phyloP scores from a whole-genome alignment of 2,888 invertebrate genomes.

The Leptura quadrifasciata region DNA sequence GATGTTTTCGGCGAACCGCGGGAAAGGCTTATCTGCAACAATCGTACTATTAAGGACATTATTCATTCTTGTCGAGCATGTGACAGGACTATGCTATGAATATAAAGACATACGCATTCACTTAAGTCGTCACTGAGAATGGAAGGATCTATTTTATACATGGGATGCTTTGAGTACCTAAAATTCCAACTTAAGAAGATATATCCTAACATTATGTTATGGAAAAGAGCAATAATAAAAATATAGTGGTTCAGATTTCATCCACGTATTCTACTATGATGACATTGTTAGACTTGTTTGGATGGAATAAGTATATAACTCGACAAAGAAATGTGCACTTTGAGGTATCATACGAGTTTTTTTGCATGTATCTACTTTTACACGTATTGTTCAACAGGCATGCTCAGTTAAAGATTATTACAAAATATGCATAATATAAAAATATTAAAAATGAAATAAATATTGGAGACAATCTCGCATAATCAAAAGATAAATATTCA shows the following conservation, averaged over 20 bases:
- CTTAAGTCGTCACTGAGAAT: conserved; percentile 23
- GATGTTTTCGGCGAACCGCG: conserved; percentile 91
- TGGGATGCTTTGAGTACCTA: neutral
- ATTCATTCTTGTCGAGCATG: conserved; percentile 44
- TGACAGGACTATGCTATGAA: conserved; percentile 44
- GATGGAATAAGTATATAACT: no score
- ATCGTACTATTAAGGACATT: conserved; percentile 47
- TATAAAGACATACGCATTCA: conserved; percentile 33
- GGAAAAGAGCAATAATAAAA: neutral
- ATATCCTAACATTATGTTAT: neutral
- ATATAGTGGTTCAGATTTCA: neutral
- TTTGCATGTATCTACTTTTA: no score
- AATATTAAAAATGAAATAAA: no score
- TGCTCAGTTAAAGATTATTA: no score
- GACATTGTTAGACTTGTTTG: no score
- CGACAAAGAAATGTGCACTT: no score
- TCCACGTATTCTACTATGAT: no score
- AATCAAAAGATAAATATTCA: no score
- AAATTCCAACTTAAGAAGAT: conserved; percentile 5
- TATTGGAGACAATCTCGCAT: no score
- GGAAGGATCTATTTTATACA: conserved; percentile 22
- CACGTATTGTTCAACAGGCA: no score
- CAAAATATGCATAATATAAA: no score
- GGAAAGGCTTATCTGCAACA: conserved; percentile 75
- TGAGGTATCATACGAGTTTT: no score